Evolutionary conservation across 2,113 vertebrate species (phyloP).

Genomic region (Panthera leo): DNA sequence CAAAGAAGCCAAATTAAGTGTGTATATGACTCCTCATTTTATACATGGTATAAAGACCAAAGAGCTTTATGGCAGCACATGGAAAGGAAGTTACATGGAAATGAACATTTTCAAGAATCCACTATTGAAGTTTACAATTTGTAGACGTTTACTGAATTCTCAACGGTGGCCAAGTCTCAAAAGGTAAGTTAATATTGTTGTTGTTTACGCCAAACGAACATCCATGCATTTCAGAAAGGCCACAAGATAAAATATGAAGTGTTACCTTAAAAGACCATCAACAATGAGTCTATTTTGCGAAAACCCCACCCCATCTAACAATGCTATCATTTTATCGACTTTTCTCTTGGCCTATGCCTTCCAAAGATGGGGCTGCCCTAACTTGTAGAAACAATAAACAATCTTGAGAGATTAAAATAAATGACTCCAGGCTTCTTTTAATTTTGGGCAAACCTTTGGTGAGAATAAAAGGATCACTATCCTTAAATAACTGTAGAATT

Average conservation of each 20-base stretch:
- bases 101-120: not conserved
- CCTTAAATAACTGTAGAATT: slow-evolving; percentile 59
- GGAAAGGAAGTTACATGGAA: not conserved
- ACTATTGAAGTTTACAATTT: not conserved
- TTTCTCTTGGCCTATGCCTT: slow-evolving; percentile 53
- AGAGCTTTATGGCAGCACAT: not conserved
- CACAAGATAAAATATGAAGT: not conserved
- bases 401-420: slow-evolving; percentile 69
- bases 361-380: slow-evolving; percentile 53
- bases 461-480: slow-evolving; percentile 72
- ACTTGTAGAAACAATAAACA: slow-evolving; percentile 61
- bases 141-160: not conserved
- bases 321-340: slow-evolving; percentile 54
- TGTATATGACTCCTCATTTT: not conserved
- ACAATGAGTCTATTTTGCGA: not conserved
- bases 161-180: not conserved
- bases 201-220: not conserved
- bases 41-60: not conserved
- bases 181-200: not conserved
- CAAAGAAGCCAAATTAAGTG: not conserved
- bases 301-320: slow-evolving; percentile 36
- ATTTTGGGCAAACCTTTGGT: slow-evolving; percentile 65
- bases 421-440: slow-evolving; percentile 54
- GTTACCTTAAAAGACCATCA: not conserved
- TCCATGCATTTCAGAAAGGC: not conserved